These are phyloP conservation scores for Oxystoma pomonae DNA, from an alignment of 2,888 invertebrate genomes.

Conservation along the genomic window DNA sequence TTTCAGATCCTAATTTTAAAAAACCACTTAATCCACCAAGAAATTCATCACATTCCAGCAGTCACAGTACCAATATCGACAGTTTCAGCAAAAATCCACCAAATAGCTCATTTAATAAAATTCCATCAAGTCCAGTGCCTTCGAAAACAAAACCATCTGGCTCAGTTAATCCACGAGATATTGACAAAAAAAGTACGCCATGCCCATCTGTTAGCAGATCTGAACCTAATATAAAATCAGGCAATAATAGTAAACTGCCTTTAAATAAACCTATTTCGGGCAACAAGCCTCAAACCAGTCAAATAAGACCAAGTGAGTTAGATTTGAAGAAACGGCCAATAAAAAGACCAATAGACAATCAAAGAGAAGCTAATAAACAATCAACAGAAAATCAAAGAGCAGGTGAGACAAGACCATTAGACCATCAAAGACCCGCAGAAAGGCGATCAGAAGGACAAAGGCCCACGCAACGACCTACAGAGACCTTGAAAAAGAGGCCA, in stretches of 20 bases:
- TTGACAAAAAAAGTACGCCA: not conserved
- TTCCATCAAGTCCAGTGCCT: not conserved
- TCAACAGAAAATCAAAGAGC: not conserved
- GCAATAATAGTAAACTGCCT: not conserved
- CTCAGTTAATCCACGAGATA: not conserved
- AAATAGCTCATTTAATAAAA: not conserved
- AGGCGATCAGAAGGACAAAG: not conserved
- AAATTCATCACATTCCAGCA: not conserved
- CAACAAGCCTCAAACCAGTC: too few relatives aligned
- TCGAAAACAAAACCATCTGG: not conserved
- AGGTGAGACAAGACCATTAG: not conserved
- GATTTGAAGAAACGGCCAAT: not conserved
- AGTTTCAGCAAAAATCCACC: not conserved
- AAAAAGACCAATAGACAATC: not conserved
- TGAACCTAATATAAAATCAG: not conserved
- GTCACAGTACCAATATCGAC: too few relatives aligned
- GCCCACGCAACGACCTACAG: not conserved
- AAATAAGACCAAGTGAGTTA: not conserved
- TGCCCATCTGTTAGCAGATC: not conserved
- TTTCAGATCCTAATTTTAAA: not conserved
- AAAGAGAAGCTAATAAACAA: not conserved
- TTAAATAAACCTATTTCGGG: not conserved
- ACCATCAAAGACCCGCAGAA: not conserved
- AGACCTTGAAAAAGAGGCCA: not conserved
- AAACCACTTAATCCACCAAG: not conserved